phyloP scores from a whole-genome alignment of 2,797 vertebrate genomes.

The Xerus rutilus region DNA sequence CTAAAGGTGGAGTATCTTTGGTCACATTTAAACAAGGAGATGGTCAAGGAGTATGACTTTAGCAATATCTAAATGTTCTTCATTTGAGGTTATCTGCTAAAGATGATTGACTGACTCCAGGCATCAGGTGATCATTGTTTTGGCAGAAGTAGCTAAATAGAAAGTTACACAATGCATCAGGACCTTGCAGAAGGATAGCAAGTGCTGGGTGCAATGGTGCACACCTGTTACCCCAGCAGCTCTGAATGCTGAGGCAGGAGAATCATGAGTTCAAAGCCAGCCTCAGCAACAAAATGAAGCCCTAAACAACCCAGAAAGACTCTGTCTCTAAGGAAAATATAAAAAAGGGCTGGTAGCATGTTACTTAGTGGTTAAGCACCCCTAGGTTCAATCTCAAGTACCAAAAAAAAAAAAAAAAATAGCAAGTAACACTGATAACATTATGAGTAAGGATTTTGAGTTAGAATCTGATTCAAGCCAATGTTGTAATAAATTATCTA shows the following conservation, averaged over 20 bases:
- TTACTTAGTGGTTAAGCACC: too few species aligned
- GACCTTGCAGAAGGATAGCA: background rate
- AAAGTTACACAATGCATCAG: background rate
- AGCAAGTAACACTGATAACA: too few species aligned
- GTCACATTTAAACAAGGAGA: background rate
- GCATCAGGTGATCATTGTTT: background rate
- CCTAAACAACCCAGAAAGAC: too few species aligned
- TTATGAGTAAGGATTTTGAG: background rate
- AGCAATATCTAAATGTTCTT: background rate
- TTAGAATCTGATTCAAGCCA: background rate
- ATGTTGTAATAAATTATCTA: background rate
- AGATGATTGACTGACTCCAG: background rate
- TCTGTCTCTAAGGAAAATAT: too few species aligned
- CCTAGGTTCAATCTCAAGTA: too few species aligned
- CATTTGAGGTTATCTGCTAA: background rate
- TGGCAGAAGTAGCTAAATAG: background rate
- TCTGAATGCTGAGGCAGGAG: too few species aligned
- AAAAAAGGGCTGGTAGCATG: too few species aligned
- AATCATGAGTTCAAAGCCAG: too few species aligned
- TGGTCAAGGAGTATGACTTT: background rate
- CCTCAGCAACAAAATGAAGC: too few species aligned
- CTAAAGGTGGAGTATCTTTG: background rate
- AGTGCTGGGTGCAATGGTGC: too few species aligned
- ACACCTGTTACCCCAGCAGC: too few species aligned
- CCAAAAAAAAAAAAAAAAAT: background rate